phyloP scores from a whole-genome alignment of 2,113 vertebrate genomes.

The Vombatus ursinus region DNA sequence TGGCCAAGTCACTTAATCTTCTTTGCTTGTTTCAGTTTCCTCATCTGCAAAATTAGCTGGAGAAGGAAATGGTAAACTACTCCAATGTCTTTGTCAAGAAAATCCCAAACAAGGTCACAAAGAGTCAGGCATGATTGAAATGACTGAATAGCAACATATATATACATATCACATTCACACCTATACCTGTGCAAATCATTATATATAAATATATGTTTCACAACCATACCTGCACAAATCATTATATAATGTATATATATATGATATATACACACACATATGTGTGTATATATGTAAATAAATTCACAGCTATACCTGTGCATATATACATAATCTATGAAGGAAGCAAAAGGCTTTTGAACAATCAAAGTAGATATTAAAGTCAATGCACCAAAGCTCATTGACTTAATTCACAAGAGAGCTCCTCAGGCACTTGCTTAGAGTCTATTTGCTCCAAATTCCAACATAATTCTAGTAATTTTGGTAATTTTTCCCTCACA shows the following conservation, averaged over 20 bases:
- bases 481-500: neutral
- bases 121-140: neutral
- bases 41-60: no score
- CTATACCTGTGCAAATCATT: neutral
- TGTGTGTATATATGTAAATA: neutral
- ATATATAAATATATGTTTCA: no score
- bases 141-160: neutral
- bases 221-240: no score
- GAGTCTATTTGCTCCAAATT: slow-evolving; percentile 25
- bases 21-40: no score
- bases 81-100: no score
- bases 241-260: no score
- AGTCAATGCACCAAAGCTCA: neutral
- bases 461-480: slow-evolving; percentile 11
- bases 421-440: neutral
- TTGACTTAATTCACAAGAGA: neutral
- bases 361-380: slow-evolving; percentile 23
- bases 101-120: no score
- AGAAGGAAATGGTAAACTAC: no score
- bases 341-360: neutral
- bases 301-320: neutral
- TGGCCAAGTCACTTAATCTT: no score
- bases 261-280: no score
- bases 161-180: neutral
- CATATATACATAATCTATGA: neutral